phyloP scores from a whole-genome alignment of 2,888 invertebrate species.

The Pyrocoelia pectoralis region DNA sequence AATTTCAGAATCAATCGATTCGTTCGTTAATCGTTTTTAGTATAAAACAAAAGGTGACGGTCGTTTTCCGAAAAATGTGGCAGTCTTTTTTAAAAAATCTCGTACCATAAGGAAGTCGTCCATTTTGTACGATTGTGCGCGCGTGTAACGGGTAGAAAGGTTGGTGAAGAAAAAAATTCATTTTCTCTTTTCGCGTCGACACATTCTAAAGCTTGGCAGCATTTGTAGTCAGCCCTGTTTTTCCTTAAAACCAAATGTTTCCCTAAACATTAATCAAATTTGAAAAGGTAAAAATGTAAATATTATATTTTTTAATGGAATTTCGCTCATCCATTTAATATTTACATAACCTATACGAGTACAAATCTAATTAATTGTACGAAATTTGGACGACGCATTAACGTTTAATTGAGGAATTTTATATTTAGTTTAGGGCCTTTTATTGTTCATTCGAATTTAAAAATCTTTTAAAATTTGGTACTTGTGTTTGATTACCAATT shows the following conservation, averaged over 20 bases:
- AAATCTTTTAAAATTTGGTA: slow-evolving; percentile 30
- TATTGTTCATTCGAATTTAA: slow-evolving; percentile 36
- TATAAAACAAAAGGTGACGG: too few relatives aligned
- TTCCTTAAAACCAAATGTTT: slow-evolving; percentile 58
- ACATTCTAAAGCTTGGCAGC: slow-evolving; percentile 57
- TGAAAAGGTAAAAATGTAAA: slow-evolving; percentile 27
- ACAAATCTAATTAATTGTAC: slow-evolving; percentile 20
- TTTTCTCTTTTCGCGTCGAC: slow-evolving; percentile 19
- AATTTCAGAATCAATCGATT: too few relatives aligned
- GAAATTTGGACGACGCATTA: slow-evolving; percentile 42
- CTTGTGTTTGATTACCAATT: slow-evolving; percentile 16
- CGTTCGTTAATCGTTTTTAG: too few relatives aligned
- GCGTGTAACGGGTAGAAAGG: slow-evolving; percentile 13
- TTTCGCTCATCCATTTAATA: neutral
- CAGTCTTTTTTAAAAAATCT: too few relatives aligned
- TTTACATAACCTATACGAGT: neutral
- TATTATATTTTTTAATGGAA: neutral
- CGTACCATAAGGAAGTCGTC: slow-evolving; percentile 8
- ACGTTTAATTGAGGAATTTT: slow-evolving; percentile 33
- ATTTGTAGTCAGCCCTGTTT: slow-evolving; percentile 62
- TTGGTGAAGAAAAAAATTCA: slow-evolving; percentile 3
- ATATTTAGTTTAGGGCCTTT: slow-evolving; percentile 49
- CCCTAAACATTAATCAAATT: slow-evolving; percentile 52
- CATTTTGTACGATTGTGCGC: slow-evolving; percentile 27
- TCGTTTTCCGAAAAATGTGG: too few relatives aligned